Percentiles rank a stretch among this genome's conserved stretches.
phyloP scores from a whole-genome alignment of 2,113 vertebrate species.

The Ammospiza nelsoni region DNA sequence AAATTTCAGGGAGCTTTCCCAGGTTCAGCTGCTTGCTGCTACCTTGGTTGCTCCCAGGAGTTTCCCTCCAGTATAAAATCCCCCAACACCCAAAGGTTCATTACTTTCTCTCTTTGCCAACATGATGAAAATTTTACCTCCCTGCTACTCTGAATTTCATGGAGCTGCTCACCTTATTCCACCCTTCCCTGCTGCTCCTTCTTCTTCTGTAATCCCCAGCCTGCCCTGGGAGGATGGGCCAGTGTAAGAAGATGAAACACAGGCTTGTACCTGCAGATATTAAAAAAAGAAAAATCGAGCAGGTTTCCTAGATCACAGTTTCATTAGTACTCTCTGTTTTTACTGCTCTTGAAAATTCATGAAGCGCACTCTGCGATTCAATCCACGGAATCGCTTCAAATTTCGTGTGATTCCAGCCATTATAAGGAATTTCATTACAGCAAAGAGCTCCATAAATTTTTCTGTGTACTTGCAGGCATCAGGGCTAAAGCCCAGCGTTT shows the following conservation, averaged over 20 bases:
- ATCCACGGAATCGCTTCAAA: neutral
- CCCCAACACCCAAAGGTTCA: neutral
- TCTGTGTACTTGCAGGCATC: neutral
- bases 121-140: neutral
- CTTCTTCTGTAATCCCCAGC: neutral
- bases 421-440: constrained; percentile 3
- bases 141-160: neutral
- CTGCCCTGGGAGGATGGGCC: neutral
- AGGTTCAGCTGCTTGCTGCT: neutral
- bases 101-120: neutral
- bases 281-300: neutral
- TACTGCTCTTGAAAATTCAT: constrained; percentile 42
- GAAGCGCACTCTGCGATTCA: neutral
- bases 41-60: neutral
- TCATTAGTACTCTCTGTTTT: constrained; percentile 1
- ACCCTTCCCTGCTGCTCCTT: neutral
- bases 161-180: neutral
- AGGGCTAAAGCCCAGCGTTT: neutral
- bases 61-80: neutral
- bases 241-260: neutral
- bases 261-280: neutral
- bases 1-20: neutral
- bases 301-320: neutral
- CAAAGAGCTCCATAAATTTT: neutral
- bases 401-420: neutral